Conservation (phyloP, 2,888 invertebrate genomes). For the Didymodactylos carnosus region DNA sequence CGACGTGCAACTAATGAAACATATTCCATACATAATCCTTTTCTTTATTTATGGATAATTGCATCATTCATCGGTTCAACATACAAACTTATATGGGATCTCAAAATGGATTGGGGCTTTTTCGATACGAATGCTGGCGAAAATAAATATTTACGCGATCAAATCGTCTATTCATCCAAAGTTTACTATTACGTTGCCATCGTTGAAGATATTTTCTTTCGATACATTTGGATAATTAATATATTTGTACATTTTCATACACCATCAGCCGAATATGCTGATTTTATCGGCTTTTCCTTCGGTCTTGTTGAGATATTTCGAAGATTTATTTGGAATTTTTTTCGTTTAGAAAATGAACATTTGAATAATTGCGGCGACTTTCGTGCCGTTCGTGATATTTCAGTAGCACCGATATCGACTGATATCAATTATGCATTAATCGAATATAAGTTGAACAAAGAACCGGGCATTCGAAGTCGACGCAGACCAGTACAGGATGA, state of each 20-base stretch:
- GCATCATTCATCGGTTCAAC: conserved; percentile 54
- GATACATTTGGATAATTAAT: conserved; percentile 63
- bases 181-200: conserved; percentile 82
- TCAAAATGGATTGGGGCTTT: conserved; percentile 96
- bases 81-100: conserved; percentile 92
- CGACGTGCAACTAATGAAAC: no score
- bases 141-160: conserved; percentile 9
- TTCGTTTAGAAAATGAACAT: conserved; percentile 95
- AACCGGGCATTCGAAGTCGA: no score
- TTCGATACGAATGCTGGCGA: conserved; percentile 48
- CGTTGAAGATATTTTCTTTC: conserved; percentile 69
- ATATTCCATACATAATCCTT: no score
- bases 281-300: conserved; percentile 6
- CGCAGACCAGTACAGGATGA: no score
- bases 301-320: conserved; percentile 21
- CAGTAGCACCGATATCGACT: conserved; percentile 25
- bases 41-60: conserved; percentile 10
- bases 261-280: background rate
- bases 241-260: background rate
- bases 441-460: no score
- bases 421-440: no score
- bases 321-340: conserved; percentile 95
- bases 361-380: conserved; percentile 93
- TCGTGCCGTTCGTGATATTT: conserved; percentile 84
- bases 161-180: conserved; percentile 14